These are phyloP conservation scores for Chlorops oryzae DNA, from an alignment of 1,140 invertebrate genomes.

Conservation along the genomic window DNA sequence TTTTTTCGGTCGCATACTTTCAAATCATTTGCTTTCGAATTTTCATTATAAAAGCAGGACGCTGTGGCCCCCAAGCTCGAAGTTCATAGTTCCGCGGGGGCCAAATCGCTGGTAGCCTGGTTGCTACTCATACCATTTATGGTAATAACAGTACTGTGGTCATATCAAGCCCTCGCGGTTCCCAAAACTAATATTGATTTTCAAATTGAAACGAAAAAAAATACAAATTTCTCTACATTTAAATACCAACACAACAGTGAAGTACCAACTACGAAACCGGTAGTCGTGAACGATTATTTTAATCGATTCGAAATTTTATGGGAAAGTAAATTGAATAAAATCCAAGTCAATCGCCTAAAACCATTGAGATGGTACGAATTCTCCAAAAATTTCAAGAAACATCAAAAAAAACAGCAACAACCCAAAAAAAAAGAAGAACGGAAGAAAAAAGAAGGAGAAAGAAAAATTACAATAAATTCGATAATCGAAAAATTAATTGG, in stretches of 20 bases:
- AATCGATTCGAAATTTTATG: too few relatives aligned
- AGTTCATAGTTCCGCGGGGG: constrained; percentile 46
- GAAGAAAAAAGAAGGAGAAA: constrained; percentile 10
- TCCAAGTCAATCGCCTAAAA: too few relatives aligned
- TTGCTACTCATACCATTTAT: constrained; percentile 27
- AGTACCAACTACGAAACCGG: too few relatives aligned
- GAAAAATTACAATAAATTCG: constrained; percentile 7
- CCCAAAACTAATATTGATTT: constrained; percentile 19
- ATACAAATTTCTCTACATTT: too few relatives aligned
- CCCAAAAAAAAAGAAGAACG: constrained; percentile 10
- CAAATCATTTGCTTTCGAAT: constrained; percentile 2
- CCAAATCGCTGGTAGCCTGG: constrained; percentile 36
- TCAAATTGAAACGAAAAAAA: background rate
- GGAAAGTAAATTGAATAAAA: too few relatives aligned
- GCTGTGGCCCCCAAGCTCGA: constrained; percentile 47
- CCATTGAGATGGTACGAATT: too few relatives aligned
- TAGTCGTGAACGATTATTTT: too few relatives aligned
- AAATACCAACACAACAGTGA: too few relatives aligned
- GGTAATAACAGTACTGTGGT: constrained; percentile 30
- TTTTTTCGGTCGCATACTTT: background rate
- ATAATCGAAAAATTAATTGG: constrained; percentile 18
- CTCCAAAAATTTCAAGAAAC: constrained; percentile 6
- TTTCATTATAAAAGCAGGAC: constrained; percentile 28
- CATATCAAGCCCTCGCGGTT: constrained; percentile 43
- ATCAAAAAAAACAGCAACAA: constrained; percentile 13